phyloP scores from a whole-genome alignment of 2,113 vertebrate species.

The Bubalus kerabau region DNA sequence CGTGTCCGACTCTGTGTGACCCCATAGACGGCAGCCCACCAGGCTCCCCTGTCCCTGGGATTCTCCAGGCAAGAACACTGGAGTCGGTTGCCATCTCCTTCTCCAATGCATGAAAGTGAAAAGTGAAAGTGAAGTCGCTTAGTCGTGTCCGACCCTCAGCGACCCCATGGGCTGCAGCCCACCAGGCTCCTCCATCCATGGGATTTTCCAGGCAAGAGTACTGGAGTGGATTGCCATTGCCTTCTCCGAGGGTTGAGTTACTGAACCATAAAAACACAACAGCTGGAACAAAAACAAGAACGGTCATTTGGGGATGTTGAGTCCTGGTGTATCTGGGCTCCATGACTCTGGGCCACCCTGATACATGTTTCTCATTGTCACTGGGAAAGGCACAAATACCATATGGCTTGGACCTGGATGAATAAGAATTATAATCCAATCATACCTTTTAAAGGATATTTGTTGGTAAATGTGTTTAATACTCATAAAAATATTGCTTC shows the following conservation, averaged over 20 bases:
- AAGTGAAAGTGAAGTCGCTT: no score
- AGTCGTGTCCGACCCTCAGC: no score
- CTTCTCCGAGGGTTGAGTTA: neutral
- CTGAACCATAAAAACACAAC: neutral
- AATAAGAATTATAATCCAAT: neutral
- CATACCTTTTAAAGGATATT: neutral
- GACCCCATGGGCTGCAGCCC: no score
- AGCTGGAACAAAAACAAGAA: neutral
- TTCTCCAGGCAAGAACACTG: no score
- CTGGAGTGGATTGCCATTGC: no score
- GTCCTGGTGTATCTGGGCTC: neutral
- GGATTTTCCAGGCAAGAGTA: no score
- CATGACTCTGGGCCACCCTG: neutral
- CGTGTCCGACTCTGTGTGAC: no score
- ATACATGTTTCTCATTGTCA: neutral
- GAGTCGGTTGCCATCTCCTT: no score
- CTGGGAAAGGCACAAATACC: neutral
- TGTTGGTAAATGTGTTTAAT: neutral
- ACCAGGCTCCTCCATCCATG: no score
- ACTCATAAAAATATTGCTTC: neutral
- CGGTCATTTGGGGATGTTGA: neutral
- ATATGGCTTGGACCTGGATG: neutral
- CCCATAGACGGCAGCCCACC: no score
- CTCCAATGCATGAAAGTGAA: no score
- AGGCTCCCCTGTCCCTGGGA: no score